Evolutionary conservation across 2,888 invertebrate species (phyloP).

Genomic region (Mellilla xanthometata): DNA sequence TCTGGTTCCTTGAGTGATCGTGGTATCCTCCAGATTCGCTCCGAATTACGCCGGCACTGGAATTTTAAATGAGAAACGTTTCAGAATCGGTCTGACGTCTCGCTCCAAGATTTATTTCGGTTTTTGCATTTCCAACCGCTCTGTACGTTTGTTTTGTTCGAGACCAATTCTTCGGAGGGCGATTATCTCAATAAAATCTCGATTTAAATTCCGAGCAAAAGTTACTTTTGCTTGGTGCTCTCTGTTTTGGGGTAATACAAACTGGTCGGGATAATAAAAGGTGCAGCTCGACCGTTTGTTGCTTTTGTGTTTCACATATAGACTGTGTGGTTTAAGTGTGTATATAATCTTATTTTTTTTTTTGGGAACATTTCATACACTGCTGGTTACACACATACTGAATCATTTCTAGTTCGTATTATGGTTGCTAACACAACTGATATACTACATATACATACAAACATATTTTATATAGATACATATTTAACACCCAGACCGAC

Average conservation of each 20-base stretch:
- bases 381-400: no score
- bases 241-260: neutral
- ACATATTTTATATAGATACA: no score
- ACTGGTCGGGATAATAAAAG: no score
- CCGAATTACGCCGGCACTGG: slow-evolving; percentile 50
- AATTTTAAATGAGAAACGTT: slow-evolving; percentile 62
- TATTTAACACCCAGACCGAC: no score
- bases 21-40: slow-evolving; percentile 31
- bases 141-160: slow-evolving; percentile 40
- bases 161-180: slow-evolving; percentile 44
- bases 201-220: slow-evolving; percentile 36
- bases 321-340: no score
- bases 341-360: no score
- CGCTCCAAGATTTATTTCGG: slow-evolving; percentile 66
- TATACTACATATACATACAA: no score
- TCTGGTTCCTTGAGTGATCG: neutral
- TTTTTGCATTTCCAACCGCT: slow-evolving; percentile 59
- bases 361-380: no score
- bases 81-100: slow-evolving; percentile 50
- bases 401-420: no score
- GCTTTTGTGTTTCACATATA: no score
- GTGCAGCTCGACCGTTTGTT: no score
- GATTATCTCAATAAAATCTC: slow-evolving; percentile 56
- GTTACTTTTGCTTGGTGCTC: neutral
- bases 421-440: no score